These are phyloP conservation scores for Miniopterus natalensis DNA, from an alignment of 2,113 vertebrate species.

Conservation along the genomic window DNA sequence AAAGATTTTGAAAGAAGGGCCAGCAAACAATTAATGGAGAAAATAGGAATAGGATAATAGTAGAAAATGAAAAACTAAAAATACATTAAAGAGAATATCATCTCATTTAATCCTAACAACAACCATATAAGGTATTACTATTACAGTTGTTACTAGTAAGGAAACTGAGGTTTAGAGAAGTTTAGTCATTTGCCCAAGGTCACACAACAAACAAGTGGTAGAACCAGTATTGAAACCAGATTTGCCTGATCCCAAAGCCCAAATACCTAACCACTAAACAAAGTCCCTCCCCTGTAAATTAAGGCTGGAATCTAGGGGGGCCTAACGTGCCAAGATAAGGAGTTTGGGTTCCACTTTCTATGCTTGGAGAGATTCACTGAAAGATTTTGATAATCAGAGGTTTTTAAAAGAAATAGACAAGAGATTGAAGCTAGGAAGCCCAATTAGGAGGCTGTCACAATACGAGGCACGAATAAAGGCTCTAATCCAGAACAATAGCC, in stretches of 20 bases:
- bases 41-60: too few species aligned
- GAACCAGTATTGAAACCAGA: not conserved
- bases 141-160: not conserved
- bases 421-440: not conserved
- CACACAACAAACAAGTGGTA: not conserved
- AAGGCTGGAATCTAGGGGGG: not conserved
- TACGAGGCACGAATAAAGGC: not conserved
- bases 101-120: not conserved
- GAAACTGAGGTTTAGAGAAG: slow-evolving; percentile 37
- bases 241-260: not conserved
- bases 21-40: too few species aligned
- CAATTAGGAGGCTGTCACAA: not conserved
- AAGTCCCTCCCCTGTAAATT: not conserved
- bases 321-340: not conserved
- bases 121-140: not conserved
- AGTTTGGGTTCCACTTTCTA: not conserved
- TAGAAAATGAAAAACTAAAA: too few species aligned
- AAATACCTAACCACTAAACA: not conserved
- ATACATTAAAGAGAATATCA: too few species aligned
- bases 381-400: slow-evolving; percentile 41
- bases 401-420: not conserved
- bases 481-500: not conserved
- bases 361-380: not conserved
- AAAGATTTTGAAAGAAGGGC: too few species aligned
- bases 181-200: not conserved